Evolutionary conservation across 2,113 vertebrate species (phyloP).

Genomic region (Glaucomys volans): DNA sequence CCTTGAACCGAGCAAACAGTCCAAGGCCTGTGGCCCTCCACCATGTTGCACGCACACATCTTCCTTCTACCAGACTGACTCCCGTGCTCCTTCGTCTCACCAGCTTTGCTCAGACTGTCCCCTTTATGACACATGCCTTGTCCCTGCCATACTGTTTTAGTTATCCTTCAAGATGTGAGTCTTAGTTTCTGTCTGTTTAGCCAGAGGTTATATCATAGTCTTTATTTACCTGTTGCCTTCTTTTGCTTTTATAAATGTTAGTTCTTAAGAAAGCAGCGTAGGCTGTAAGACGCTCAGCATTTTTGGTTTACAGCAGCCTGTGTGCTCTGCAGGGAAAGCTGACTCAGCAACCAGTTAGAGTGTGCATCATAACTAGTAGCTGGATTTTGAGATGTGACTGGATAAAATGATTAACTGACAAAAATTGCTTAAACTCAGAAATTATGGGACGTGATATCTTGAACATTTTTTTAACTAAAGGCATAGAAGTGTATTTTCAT

Average conservation of each 20-base stretch:
- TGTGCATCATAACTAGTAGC: fast-evolving
- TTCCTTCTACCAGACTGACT: background rate
- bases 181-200: fast-evolving
- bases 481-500: fast-evolving
- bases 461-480: background rate
- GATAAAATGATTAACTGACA: no score
- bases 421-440: background rate
- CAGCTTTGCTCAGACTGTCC: background rate
- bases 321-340: background rate
- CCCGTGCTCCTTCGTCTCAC: background rate
- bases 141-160: fast-evolving
- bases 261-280: background rate
- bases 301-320: no score
- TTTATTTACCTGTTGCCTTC: no score
- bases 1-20: background rate
- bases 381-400: background rate
- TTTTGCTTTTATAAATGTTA: background rate
- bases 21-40: background rate
- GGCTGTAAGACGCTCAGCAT: background rate
- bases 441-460: background rate
- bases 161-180: fast-evolving
- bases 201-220: background rate
- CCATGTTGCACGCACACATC: fast-evolving
- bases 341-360: fast-evolving
- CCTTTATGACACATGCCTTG: fast-evolving